These are phyloP conservation scores for Streptopelia turtur DNA, from an alignment of 2,797 vertebrate species.

Conservation along the genomic window DNA sequence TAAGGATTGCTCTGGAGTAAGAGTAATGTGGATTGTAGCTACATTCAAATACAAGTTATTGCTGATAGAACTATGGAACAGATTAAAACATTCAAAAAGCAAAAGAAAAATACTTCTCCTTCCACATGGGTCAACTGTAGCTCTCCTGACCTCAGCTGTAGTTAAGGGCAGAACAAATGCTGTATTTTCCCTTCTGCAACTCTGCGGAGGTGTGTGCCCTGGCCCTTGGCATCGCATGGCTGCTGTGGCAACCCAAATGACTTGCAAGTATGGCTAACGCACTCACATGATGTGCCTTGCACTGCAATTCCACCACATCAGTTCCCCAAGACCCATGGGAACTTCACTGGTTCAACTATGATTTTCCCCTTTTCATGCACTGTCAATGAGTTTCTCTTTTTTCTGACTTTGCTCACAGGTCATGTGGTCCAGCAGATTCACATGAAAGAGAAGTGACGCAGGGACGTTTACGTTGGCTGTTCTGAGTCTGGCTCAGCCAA, in stretches of 20 bases:
- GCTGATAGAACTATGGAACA: background rate
- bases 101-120: background rate
- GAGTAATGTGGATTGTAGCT: background rate
- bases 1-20: background rate
- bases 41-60: background rate
- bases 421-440: background rate
- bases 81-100: background rate
- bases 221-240: background rate
- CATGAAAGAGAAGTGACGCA: background rate
- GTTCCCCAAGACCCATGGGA: background rate
- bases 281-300: background rate
- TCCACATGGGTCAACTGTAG: background rate
- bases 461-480: background rate
- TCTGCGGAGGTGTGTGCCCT: background rate
- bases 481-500: background rate
- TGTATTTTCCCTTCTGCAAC: background rate
- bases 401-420: conserved; percentile 34
- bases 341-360: background rate
- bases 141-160: background rate
- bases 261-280: background rate
- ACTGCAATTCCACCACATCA: background rate
- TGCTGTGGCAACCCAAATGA: background rate
- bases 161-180: conserved; percentile 1
- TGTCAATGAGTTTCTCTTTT: conserved; percentile 24
- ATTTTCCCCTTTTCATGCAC: conserved; percentile 34